Conservation (phyloP, 2,888 invertebrate species). For the Sepioteuthis lessoniana region DNA sequence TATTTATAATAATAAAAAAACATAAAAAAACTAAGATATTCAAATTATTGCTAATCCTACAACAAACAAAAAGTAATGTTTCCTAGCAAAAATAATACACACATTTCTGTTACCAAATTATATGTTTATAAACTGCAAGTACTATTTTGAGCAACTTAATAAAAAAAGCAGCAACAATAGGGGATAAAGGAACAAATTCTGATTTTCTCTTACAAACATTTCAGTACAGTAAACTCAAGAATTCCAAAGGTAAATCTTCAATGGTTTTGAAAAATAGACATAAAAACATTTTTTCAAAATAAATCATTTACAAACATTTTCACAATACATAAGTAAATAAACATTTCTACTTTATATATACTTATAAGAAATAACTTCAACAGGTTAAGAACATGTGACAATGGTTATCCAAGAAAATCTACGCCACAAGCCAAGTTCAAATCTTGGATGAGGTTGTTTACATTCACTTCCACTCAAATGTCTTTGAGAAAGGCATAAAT, state of each 20-base stretch:
- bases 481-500: too few species aligned
- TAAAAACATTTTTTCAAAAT: background rate
- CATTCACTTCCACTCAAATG: too few species aligned
- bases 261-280: background rate
- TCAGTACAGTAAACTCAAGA: background rate
- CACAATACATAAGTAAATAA: background rate
- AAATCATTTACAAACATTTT: background rate
- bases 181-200: background rate
- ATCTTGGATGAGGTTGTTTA: too few species aligned
- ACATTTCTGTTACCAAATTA: background rate
- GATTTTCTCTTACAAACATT: background rate
- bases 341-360: background rate
- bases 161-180: background rate
- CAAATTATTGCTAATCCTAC: background rate
- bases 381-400: too few species aligned
- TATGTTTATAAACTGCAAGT: background rate
- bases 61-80: background rate
- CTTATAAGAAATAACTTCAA: too few species aligned
- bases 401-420: too few species aligned
- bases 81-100: background rate
- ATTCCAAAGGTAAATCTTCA: background rate
- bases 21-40: background rate
- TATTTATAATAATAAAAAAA: background rate
- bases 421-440: too few species aligned
- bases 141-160: constrained; percentile 3